Evolutionary conservation across 2,797 vertebrate genomes (phyloP).

Genomic region (Dallia pectoralis): DNA sequence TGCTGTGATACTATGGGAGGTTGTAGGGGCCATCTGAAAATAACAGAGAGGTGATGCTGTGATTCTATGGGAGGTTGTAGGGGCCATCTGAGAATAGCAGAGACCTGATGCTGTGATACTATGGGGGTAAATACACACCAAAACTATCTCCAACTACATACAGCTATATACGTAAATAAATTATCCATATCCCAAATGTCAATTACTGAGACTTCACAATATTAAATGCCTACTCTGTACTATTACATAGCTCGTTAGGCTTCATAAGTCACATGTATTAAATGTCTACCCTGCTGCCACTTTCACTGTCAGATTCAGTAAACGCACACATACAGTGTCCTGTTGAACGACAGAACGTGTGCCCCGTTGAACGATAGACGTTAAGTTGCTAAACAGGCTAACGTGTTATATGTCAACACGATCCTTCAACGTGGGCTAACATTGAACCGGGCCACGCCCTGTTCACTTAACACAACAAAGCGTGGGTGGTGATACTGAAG

Average conservation of each 20-base stretch:
- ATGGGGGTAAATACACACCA: not conserved
- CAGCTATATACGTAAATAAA: too few species aligned
- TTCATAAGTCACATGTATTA: not conserved
- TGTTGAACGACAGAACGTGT: too few species aligned
- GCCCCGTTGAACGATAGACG: too few species aligned
- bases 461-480: slow-evolving; percentile 16
- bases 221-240: too few species aligned
- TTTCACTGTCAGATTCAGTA: not conserved
- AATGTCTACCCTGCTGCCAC: not conserved
- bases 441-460: not conserved
- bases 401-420: not conserved
- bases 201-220: too few species aligned
- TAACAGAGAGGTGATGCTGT: not conserved
- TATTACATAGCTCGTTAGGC: not conserved
- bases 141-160: too few species aligned
- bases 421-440: not conserved
- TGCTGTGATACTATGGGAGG: slow-evolving; percentile 51
- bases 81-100: slow-evolving; percentile 82
- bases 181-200: too few species aligned
- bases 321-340: too few species aligned
- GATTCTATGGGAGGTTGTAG: slow-evolving; percentile 78
- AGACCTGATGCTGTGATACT: not conserved
- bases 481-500: not conserved
- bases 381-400: not conserved
- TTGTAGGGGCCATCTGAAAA: slow-evolving; percentile 92